These are phyloP conservation scores for Hesperophylax magnus DNA, from an alignment of 1,140 invertebrate genomes.

Conservation along the genomic window DNA sequence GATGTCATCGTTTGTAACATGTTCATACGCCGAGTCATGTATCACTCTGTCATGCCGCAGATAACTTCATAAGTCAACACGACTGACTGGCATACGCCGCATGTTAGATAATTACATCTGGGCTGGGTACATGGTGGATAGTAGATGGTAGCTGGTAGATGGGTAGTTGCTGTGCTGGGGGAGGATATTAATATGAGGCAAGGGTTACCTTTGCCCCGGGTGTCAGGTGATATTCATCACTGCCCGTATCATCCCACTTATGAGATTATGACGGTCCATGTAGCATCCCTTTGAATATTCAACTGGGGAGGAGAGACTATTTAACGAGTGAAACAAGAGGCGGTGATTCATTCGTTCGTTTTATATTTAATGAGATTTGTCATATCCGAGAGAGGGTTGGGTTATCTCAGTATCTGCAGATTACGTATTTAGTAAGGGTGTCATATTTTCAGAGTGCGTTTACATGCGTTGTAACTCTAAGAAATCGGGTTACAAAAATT, in stretches of 20 bases:
- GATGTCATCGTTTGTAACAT: constrained; percentile 42
- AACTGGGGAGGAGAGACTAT: constrained; percentile 3
- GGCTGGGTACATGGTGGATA: too few relatives aligned
- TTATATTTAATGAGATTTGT: constrained; percentile 30
- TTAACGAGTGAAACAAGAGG: constrained; percentile 38
- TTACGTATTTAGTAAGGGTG: constrained; percentile 15
- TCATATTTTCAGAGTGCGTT: background rate
- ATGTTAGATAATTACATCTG: constrained; percentile 42
- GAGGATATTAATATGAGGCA: constrained; percentile 49
- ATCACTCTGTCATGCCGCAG: constrained; percentile 43
- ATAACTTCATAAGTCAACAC: constrained; percentile 47
- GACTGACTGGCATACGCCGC: constrained; percentile 23
- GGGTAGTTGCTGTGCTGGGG: background rate
- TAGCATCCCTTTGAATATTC: constrained; percentile 36
- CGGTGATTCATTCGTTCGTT: constrained; percentile 33
- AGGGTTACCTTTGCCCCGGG: constrained; percentile 43
- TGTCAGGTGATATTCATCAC: constrained; percentile 49
- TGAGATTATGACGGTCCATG: constrained; percentile 46
- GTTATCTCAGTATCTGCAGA: constrained; percentile 7
- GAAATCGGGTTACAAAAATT: too few relatives aligned
- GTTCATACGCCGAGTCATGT: constrained; percentile 40
- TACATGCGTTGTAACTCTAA: too few relatives aligned
- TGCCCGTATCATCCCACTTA: constrained; percentile 43
- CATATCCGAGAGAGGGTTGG: constrained; percentile 12
- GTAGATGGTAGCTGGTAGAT: too few relatives aligned